phyloP scores from a whole-genome alignment of 2,113 vertebrate species.

The Oreochromis niloticus region DNA sequence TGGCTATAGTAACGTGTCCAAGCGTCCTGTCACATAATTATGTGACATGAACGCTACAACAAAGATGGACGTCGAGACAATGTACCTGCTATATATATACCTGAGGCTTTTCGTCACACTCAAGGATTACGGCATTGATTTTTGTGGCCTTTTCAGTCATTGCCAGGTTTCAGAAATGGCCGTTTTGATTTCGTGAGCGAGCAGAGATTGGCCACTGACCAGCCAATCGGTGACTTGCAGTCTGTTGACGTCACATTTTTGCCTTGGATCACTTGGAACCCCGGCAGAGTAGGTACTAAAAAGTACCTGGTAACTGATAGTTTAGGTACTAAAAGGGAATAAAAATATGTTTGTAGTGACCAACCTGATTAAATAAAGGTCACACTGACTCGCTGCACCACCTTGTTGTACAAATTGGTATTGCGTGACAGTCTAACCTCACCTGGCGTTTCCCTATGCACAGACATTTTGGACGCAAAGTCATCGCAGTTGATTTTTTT shows the following conservation, averaged over 20 bases:
- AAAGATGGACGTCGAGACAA: not conserved
- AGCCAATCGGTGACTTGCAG: not conserved
- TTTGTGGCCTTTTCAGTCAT: not conserved
- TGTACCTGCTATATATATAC: too few relatives aligned
- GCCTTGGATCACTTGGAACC: not conserved
- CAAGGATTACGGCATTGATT: accelerated
- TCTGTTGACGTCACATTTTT: not conserved
- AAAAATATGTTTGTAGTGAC: not conserved
- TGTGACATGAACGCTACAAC: not conserved
- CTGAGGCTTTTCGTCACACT: not conserved
- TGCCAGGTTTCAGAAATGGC: not conserved
- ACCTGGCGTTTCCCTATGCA: not conserved
- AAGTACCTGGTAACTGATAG: accelerated
- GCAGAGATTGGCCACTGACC: not conserved
- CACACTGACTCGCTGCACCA: accelerated
- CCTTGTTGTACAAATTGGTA: not conserved
- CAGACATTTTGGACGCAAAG: not conserved
- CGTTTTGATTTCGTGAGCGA: accelerated
- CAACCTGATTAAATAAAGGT: not conserved
- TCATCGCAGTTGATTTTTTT: not conserved
- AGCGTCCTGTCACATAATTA: not conserved
- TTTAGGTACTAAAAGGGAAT: not conserved
- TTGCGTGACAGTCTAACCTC: not conserved
- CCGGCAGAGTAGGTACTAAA: not conserved
- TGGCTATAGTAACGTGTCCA: not conserved